A percentile compares a stretch with the other conserved stretches of the same genome.
Evolutionary conservation across 2,797 vertebrate genomes (phyloP).

Genomic region (Coilia nasus): DNA sequence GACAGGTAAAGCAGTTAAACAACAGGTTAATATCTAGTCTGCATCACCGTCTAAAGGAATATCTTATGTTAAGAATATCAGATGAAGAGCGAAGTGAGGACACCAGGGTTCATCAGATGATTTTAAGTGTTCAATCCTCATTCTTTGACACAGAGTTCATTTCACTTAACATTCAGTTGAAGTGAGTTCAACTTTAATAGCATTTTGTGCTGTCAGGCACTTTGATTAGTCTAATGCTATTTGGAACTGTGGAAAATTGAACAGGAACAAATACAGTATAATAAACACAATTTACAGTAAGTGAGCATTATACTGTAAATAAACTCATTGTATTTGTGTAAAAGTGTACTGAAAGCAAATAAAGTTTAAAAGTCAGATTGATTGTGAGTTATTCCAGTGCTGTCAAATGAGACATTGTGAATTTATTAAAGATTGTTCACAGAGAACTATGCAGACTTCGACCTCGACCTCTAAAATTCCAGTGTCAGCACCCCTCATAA

Average conservation of each 20-base stretch:
- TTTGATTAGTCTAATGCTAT: neutral
- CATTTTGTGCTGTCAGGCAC: neutral
- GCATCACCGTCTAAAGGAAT: slow-evolving; percentile 43
- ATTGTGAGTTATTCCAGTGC: no score
- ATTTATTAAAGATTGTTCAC: no score
- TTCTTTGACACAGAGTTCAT: no score
- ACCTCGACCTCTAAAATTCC: no score
- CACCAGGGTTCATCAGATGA: neutral
- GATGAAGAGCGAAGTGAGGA: slow-evolving; percentile 54
- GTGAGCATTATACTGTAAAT: neutral
- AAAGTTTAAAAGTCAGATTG: neutral
- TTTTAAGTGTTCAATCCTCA: no score
- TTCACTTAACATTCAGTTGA: neutral
- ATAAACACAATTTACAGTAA: no score
- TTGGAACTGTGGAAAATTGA: neutral
- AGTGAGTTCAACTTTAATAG: neutral
- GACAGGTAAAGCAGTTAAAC: slow-evolving; percentile 51
- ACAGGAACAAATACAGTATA: neutral
- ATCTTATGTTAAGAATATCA: slow-evolving; percentile 50
- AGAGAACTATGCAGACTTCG: no score
- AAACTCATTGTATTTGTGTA: neutral
- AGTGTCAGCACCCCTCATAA: no score
- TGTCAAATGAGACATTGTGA: no score
- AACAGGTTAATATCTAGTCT: slow-evolving; percentile 38
- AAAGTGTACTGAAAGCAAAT: neutral